Percentiles rank a stretch among this genome's conserved stretches.
Evolutionary conservation across 2,888 invertebrate species (phyloP).

Genomic region (Amphipyra berbera): DNA sequence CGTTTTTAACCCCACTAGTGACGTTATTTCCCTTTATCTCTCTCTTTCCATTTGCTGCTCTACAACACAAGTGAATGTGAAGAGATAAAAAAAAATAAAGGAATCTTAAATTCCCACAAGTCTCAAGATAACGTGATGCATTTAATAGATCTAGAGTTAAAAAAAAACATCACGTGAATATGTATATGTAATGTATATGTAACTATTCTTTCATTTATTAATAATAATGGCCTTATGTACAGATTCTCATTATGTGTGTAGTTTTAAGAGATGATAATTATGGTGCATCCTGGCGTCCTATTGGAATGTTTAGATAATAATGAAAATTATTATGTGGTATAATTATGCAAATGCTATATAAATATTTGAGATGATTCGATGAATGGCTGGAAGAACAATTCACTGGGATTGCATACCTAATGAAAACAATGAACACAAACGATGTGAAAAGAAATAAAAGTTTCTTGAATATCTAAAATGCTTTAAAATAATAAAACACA

Average conservation of each 20-base stretch:
- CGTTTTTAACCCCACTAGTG: too few species aligned
- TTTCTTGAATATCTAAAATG: slow-evolving; percentile 9
- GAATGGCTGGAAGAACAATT: slow-evolving; percentile 24
- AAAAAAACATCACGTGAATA: background rate
- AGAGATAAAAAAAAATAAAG: too few species aligned
- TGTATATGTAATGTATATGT: background rate
- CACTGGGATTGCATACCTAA: slow-evolving; percentile 16
- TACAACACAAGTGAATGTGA: too few species aligned
- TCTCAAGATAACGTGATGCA: too few species aligned
- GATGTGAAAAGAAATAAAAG: slow-evolving; percentile 8
- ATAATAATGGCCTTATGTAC: slow-evolving; percentile 46
- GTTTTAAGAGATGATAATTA: slow-evolving; percentile 30
- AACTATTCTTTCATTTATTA: slow-evolving; percentile 15
- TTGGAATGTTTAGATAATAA: slow-evolving; percentile 34
- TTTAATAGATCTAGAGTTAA: too few species aligned
- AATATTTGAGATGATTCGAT: slow-evolving; percentile 24
- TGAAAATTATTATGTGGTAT: slow-evolving; percentile 31
- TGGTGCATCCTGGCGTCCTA: slow-evolving; percentile 40
- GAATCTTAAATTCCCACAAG: too few species aligned
- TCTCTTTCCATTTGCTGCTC: too few species aligned
- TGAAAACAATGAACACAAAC: slow-evolving; percentile 23
- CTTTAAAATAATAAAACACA: slow-evolving; percentile 15
- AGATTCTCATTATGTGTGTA: slow-evolving; percentile 44
- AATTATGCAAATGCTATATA: slow-evolving; percentile 23
- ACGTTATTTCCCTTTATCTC: too few species aligned